Base-by-base conservation (phyloP, 1,140 invertebrate species). In the Pseudomyrmex cubaensis region DNA sequence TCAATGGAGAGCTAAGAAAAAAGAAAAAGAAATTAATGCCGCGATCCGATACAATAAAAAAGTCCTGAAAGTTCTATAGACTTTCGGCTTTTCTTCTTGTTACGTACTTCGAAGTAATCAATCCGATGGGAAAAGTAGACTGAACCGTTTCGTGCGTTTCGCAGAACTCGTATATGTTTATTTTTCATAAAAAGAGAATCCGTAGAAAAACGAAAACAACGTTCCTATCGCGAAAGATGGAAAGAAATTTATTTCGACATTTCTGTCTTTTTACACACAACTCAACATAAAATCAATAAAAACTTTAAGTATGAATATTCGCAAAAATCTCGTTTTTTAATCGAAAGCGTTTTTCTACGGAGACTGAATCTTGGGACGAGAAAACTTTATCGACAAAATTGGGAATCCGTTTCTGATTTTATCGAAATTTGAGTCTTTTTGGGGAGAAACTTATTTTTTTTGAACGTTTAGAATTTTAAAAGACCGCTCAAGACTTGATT, bases 101-200 rank as follows among this genome's bases (percentile, higher is more conserved):
- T 69, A 8, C 35, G 46, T 35, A 70, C 15, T 57, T 57, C 12
- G 25, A 20, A 15, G 44, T 7, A 15, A 48, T 59, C 8, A 61
- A 61, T 80, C 48, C 1, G 25, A 56, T 35, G 50, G n/a, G 7
- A 63, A 44, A 69, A 54, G 7, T 13, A 20, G 48, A 50, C 8
- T 12, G 48, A 50, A 9, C 35, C n/a, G 8, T 63, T 50, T 35
- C 1, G 3, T 8, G 20, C 22, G 54, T 52, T 86, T 85, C 57
- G 70, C 85, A 70, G n/a, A 87, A 46, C 44, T 86, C 69, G 52
- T 52, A 13, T 17, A 3, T 12, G 46, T 85, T 35, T 35, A 63
- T n/a, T 50, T 59, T 20, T 57, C 17, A 44, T n/a, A 50, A 74
- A 69, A 52, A 48, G 57, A 15, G 67, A 63, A 87, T 46, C 52